Percentiles rank a stretch among this genome's conserved stretches.
Evolutionary conservation across 2,113 vertebrate species (phyloP).

Genomic region (Arenaria interpres): DNA sequence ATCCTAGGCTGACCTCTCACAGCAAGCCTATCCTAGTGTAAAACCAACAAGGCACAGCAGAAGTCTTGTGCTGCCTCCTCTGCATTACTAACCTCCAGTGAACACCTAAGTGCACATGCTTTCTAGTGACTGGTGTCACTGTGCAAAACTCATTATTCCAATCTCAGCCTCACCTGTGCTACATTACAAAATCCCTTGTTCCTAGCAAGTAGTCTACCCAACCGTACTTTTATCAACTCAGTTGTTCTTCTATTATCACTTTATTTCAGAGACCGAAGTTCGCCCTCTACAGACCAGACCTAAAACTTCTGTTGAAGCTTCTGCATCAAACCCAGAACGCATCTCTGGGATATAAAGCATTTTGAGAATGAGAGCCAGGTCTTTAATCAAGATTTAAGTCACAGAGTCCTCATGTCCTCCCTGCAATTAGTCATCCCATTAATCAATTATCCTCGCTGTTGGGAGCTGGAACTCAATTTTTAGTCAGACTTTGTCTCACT

Average conservation of each 20-base stretch:
- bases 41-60: background rate
- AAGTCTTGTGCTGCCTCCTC: background rate
- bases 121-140: background rate
- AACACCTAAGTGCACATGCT: fast-evolving
- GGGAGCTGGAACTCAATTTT: background rate
- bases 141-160: background rate
- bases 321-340: background rate
- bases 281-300: background rate
- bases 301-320: background rate
- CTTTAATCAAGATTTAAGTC: constrained; percentile 39
- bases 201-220: background rate
- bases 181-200: background rate
- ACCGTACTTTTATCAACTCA: background rate
- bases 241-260: fast-evolving
- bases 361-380: background rate
- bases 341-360: background rate
- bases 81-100: too few species aligned
- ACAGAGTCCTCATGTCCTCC: background rate
- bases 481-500: background rate
- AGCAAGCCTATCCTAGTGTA: background rate
- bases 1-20: background rate
- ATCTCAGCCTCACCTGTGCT: background rate
- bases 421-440: constrained; percentile 36
- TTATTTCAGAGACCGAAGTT: background rate
- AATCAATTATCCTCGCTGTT: constrained; percentile 15